These are phyloP conservation scores for Sweltsa coloradensis DNA, from an alignment of 1,140 invertebrate genomes.

Conservation along the genomic window DNA sequence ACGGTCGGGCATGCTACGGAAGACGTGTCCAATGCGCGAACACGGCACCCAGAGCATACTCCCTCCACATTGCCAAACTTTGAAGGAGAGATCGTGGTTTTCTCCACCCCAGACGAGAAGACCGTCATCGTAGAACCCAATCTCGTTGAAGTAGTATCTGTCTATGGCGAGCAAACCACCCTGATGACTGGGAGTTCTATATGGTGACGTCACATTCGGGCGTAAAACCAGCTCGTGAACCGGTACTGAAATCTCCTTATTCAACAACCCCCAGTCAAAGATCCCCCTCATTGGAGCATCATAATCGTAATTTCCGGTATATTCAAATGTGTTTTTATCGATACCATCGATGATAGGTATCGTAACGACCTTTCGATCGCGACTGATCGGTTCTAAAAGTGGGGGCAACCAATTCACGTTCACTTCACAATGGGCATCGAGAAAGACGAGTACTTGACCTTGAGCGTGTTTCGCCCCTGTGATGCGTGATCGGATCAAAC, in stretches of 20 bases:
- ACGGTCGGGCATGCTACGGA: no score
- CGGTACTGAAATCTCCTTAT: neutral
- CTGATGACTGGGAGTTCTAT: conserved; percentile 30
- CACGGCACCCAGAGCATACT: conserved; percentile 53
- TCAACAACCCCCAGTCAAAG: neutral
- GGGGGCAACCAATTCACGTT: conserved; percentile 47
- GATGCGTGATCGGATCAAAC: conserved; percentile 41
- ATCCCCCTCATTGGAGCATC: neutral
- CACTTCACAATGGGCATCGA: conserved; percentile 51
- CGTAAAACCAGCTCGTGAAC: neutral
- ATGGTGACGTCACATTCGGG: no score
- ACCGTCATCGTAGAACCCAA: conserved; percentile 49
- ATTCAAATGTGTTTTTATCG: conserved; percentile 41
- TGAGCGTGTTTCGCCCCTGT: conserved; percentile 44
- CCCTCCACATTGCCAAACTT: conserved; percentile 58
- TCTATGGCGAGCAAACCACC: conserved; percentile 54
- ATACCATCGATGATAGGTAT: conserved; percentile 57
- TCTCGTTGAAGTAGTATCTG: conserved; percentile 46
- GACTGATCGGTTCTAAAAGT: conserved; percentile 38
- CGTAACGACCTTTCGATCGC: conserved; percentile 50
- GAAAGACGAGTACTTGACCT: conserved; percentile 51
- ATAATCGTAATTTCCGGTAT: conserved; percentile 19
- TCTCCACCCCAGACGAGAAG: conserved; percentile 41
- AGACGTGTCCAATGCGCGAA: conserved; percentile 53
- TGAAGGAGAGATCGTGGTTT: conserved; percentile 52